Percentiles rank a stretch among this genome's conserved stretches.
phyloP scores from a whole-genome alignment of 2,113 vertebrate species.

The Pogonocichla stellata region DNA sequence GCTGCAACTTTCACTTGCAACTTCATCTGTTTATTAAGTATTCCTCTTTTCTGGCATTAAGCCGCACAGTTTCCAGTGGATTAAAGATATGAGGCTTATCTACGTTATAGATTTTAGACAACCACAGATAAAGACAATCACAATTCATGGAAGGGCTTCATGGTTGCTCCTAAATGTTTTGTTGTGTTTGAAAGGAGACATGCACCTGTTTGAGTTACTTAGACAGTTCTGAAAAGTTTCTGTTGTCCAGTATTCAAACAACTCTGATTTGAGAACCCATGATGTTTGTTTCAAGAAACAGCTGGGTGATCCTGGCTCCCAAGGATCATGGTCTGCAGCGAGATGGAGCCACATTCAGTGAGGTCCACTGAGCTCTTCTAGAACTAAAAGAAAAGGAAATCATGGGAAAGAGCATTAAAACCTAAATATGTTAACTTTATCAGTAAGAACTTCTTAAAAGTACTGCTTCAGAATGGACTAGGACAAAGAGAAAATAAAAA shows the following conservation, averaged over 20 bases:
- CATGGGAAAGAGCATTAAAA: neutral
- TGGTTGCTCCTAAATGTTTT: neutral
- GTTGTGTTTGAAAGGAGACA: neutral
- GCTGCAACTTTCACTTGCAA: neutral
- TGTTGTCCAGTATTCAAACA: neutral
- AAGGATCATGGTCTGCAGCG: neutral
- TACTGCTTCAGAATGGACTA: neutral
- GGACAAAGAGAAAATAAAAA: neutral
- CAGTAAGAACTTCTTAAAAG: neutral
- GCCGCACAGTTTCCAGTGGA: neutral
- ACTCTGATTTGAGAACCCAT: neutral
- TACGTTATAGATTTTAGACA: neutral
- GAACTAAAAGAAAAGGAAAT: neutral
- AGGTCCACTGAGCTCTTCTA: neutral
- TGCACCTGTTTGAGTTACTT: neutral
- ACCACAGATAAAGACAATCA: neutral
- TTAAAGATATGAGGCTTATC: neutral
- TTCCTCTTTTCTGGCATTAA: neutral
- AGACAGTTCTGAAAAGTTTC: neutral
- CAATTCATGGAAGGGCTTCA: neutral
- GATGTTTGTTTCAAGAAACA: neutral
- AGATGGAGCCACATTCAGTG: neutral
- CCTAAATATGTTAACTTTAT: neutral
- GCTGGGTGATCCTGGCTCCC: neutral
- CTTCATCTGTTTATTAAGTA: neutral